phyloP scores from a whole-genome alignment of 2,888 invertebrate genomes.

The Lasioglossum lativentre region DNA sequence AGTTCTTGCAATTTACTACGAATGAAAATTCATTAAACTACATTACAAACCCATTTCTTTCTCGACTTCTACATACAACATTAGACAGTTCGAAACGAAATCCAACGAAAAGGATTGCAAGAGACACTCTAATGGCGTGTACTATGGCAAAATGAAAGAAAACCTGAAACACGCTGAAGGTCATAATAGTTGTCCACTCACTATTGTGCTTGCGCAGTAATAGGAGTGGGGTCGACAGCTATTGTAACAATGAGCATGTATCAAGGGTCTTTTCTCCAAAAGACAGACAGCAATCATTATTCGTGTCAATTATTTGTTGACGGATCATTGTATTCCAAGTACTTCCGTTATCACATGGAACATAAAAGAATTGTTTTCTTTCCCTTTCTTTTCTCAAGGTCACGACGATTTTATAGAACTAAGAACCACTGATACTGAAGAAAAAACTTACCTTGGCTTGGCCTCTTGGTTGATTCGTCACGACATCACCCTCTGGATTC shows the following conservation, averaged over 20 bases:
- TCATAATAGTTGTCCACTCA: not conserved
- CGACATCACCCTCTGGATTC: conserved; percentile 81
- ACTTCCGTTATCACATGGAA: not conserved
- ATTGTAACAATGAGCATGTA: not conserved
- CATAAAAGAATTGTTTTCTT: not conserved
- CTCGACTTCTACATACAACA: not conserved
- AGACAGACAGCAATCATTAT: not conserved
- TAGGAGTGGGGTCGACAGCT: not conserved
- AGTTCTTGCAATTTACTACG: conserved; percentile 5
- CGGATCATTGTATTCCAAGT: not conserved
- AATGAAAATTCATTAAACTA: conserved; percentile 16
- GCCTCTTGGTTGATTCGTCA: conserved; percentile 82
- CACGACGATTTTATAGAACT: conserved; percentile 32
- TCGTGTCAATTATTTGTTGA: not conserved
- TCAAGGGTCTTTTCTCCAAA: not conserved
- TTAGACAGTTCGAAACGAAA: not conserved
- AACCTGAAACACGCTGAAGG: not conserved
- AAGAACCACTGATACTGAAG: conserved; percentile 55
- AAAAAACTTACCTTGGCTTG: conserved; percentile 79
- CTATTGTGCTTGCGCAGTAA: not conserved
- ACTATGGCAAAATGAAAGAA: not conserved
- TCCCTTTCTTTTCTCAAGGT: not conserved
- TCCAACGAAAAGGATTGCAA: not conserved
- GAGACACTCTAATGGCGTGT: not conserved
- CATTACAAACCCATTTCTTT: not conserved